Conservation (phyloP, 2,797 vertebrate species). For the Coilia nasus region DNA sequence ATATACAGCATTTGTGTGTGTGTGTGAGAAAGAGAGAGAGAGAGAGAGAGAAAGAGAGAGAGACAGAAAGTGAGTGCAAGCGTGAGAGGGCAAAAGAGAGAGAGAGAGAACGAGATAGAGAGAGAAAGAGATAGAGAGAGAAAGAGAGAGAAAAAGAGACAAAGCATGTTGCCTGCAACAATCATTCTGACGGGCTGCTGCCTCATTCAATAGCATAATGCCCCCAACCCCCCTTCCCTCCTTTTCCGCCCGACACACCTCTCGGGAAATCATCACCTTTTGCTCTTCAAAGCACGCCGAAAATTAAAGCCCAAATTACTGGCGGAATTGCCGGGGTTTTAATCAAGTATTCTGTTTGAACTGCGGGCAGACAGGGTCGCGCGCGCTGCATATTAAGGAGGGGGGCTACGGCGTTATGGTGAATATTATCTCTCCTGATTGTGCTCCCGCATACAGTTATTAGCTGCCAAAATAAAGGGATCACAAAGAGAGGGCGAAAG, state of each 20-base stretch:
- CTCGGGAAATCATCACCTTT: constrained; percentile 75
- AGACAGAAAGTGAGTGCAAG: background rate
- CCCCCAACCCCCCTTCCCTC: too few relatives aligned
- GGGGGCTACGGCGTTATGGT: constrained; percentile 53
- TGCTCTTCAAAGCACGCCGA: constrained; percentile 66
- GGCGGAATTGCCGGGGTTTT: constrained; percentile 72
- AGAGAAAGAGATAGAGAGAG: constrained; percentile 10
- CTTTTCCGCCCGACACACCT: constrained; percentile 61
- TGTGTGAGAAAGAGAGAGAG: constrained; percentile 26
- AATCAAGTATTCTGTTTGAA: constrained; percentile 76
- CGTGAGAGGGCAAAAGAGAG: background rate
- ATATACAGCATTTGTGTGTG: constrained; percentile 20
- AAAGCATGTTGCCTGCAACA: constrained; percentile 48
- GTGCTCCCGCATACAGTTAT: constrained; percentile 56
- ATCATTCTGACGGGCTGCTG: constrained; percentile 52
- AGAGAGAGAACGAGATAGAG: constrained; percentile 7
- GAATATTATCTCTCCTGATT: constrained; percentile 65
- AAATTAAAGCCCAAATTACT: constrained; percentile 71
- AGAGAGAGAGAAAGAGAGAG: background rate
- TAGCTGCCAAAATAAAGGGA: constrained; percentile 57
- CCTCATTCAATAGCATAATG: constrained; percentile 56
- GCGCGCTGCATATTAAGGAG: constrained; percentile 65
- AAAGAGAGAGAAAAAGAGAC: constrained; percentile 40
- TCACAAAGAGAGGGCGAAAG: constrained; percentile 27
- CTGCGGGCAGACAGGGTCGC: constrained; percentile 48